Percentiles rank a stretch among this genome's conserved stretches.
Conservation (phyloP, 2,797 vertebrate species). For the Coregonus sp. region DNA sequence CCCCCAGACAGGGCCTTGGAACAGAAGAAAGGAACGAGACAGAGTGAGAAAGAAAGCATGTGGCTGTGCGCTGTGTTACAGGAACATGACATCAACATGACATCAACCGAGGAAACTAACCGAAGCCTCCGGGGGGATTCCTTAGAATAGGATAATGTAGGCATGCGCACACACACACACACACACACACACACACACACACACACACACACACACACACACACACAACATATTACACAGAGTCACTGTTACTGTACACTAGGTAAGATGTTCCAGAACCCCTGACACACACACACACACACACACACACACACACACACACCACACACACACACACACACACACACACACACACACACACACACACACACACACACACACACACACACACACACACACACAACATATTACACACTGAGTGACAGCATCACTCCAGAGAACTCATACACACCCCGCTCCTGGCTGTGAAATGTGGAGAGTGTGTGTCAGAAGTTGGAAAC, state of each 20-base stretch:
- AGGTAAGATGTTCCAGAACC: slow-evolving; percentile 4
- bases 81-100: slow-evolving; percentile 67
- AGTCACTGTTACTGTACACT: background rate
- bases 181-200: background rate
- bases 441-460: slow-evolving; percentile 23
- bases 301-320: slow-evolving; percentile 6
- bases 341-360: background rate
- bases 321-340: background rate
- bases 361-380: slow-evolving; percentile 1
- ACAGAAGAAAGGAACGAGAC: slow-evolving; percentile 45
- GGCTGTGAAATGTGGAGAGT: slow-evolving; percentile 69
- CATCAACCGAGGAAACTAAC: slow-evolving; percentile 49
- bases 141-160: slow-evolving; percentile 56
- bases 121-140: slow-evolving; percentile 62
- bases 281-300: background rate
- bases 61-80: slow-evolving; percentile 37
- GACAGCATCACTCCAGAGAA: slow-evolving; percentile 50
- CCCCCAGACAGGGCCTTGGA: slow-evolving; percentile 20
- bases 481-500: slow-evolving; percentile 68
- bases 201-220: background rate
- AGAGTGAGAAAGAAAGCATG: slow-evolving; percentile 14
- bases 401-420: background rate
- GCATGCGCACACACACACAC: slow-evolving; percentile 22
- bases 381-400: background rate
- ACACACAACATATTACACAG: background rate